Conservation (phyloP, 2,888 invertebrate genomes). For the Monoplex corrugatus region DNA sequence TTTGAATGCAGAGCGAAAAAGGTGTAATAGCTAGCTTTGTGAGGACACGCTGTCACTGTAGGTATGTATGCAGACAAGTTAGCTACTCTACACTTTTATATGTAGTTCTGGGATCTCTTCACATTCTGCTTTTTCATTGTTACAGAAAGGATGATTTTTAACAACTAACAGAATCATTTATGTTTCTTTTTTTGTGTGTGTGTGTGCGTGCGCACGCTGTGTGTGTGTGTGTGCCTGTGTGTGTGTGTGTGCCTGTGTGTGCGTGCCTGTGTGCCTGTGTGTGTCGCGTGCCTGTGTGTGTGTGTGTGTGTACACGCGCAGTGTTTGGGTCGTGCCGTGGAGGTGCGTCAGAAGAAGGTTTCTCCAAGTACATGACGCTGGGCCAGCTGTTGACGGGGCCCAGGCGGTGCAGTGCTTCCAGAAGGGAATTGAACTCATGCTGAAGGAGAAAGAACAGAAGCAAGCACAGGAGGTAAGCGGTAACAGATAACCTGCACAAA, state of each 20-base stretch:
- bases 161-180: no score
- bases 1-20: no score
- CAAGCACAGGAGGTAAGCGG: slow-evolving; percentile 68
- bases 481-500: no score
- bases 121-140: no score
- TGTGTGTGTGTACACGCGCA: slow-evolving; percentile 56
- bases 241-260: background rate
- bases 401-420: slow-evolving; percentile 80
- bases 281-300: background rate
- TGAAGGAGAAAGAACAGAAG: slow-evolving; percentile 72
- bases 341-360: slow-evolving; percentile 79
- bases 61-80: no score
- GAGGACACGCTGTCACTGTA: no score
- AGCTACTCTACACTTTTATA: no score
- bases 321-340: slow-evolving; percentile 80
- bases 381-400: slow-evolving; percentile 81
- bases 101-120: no score
- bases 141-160: no score
- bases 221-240: background rate
- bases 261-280: background rate
- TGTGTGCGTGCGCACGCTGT: background rate
- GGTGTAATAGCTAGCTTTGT: no score
- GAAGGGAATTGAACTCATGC: slow-evolving; percentile 82
- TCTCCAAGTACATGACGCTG: slow-evolving; percentile 82
- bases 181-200: no score